Percentiles rank a stretch among this genome's conserved stretches.
Conservation (phyloP, 2,888 invertebrate species). For the Trissoscelio sp. region DNA sequence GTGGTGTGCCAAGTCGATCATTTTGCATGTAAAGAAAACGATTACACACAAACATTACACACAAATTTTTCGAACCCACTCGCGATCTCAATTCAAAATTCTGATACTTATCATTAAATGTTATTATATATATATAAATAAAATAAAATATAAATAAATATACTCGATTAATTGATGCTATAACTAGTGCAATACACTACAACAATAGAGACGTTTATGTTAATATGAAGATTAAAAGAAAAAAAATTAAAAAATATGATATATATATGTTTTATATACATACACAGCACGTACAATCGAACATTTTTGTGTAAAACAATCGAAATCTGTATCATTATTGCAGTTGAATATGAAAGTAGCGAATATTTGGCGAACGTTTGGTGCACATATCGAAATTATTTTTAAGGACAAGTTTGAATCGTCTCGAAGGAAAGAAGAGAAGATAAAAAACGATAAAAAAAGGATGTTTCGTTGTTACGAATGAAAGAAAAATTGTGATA, state of each 20-base stretch:
- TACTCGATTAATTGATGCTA: conserved; percentile 66
- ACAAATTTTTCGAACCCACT: conserved; percentile 18
- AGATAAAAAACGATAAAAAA: conserved; percentile 4
- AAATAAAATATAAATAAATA: conserved; percentile 36
- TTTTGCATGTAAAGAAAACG: not conserved
- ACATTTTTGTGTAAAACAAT: conserved; percentile 70
- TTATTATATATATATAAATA: conserved; percentile 49
- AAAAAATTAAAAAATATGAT: conserved; percentile 48
- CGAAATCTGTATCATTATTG: conserved; percentile 72
- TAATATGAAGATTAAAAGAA: conserved; percentile 39
- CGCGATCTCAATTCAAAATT: conserved; percentile 61
- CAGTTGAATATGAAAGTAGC: conserved; percentile 71
- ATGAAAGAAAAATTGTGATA: conserved; percentile 59
- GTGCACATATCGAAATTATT: conserved; percentile 56
- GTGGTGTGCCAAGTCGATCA: conserved; percentile 71
- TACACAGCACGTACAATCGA: conserved; percentile 74
- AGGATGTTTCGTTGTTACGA: not conserved
- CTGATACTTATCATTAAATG: conserved; percentile 49
- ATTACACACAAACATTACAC: not conserved
- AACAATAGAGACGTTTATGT: conserved; percentile 63
- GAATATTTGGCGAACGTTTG: conserved; percentile 60
- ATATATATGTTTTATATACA: conserved; percentile 53
- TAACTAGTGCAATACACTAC: conserved; percentile 66
- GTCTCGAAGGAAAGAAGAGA: conserved; percentile 12
- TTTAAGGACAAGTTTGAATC: conserved; percentile 54